phyloP scores from a whole-genome alignment of 2,113 vertebrate species.

The Cricetomys ansorgei region DNA sequence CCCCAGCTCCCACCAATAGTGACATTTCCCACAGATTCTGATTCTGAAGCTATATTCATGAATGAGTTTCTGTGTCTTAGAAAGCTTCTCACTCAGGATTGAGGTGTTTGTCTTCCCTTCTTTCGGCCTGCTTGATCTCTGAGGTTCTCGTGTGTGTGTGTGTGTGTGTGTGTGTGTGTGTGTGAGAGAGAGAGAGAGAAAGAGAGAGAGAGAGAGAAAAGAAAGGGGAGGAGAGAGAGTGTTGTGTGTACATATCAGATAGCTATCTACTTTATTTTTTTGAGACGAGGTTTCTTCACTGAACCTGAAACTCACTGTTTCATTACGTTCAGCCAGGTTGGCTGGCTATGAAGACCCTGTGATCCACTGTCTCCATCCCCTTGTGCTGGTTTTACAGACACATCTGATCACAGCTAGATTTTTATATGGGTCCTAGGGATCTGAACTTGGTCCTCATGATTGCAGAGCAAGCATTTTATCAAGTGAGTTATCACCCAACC shows the following conservation, averaged over 20 bases:
- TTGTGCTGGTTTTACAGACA: background rate
- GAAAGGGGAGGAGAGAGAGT: too few relatives aligned
- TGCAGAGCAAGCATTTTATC: background rate
- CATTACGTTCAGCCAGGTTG: background rate
- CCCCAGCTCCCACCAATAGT: background rate
- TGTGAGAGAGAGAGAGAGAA: too few relatives aligned
- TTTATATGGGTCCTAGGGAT: background rate
- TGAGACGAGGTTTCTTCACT: background rate
- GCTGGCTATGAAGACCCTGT: background rate
- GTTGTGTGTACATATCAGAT: background rate
- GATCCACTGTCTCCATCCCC: background rate
- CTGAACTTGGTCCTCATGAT: background rate
- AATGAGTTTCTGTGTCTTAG: background rate
- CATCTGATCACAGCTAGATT: background rate
- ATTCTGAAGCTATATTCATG: background rate
- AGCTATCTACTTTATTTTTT: background rate
- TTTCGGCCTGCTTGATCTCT: background rate
- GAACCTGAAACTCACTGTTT: background rate
- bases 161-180: background rate
- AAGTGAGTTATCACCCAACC: background rate
- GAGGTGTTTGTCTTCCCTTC: background rate
- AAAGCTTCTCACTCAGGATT: background rate
- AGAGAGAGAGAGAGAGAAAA: too few relatives aligned
- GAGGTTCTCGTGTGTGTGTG: background rate
- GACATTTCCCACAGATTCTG: background rate